Evolutionary conservation across 1,140 invertebrate species (phyloP), one percentile per base, ranked within the genome.

Genomic region (Mesaphorura yosii): DNA sequence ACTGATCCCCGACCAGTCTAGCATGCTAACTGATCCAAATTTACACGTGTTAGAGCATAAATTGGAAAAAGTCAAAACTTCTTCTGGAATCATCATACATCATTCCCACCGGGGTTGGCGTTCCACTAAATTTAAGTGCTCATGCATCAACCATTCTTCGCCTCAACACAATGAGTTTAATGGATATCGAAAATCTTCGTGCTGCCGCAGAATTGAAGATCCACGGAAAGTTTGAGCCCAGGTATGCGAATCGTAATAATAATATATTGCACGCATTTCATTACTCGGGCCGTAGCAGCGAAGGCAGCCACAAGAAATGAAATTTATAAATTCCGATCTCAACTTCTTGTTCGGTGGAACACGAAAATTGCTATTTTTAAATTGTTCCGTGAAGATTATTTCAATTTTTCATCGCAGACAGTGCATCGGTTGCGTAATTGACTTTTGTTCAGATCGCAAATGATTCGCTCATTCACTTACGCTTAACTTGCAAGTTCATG

Each of bases 61-160:
- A 77, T 34, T 86, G 83, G 64, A 81, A 83, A 62, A 84, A 86
- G 67, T 81, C 82, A 1, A 76, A 78, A 0, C 79, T 89, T 67
- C 83, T 94, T 64, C 67, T 92, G 25, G 89, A 94, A 68, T 84
- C 80, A 3, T 83, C 81, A 7, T 87, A 89, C 64, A 81, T 85
- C 6, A 77, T 91, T 3, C 86, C 91, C 0, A 84, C 83, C n/a
- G 79, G 78, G 2, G 75, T 78, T 42, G 92, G 92, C 14, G 66
- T 96, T 19, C 89, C 91, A 0, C 68, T 96, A 22, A 82, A 81
- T 27, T 74, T 95, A 51, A 83, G 83, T 55, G 74, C 88, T 0
- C 80, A 88, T 66, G 90, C 87, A 25, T 88, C 88, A 2, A 55
- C 38, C 31, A 52, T 63, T 50, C 41, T 59, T 29, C 40, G 55